Conservation (phyloP, 2,113 vertebrate species). For the Vireo altiloquus region DNA sequence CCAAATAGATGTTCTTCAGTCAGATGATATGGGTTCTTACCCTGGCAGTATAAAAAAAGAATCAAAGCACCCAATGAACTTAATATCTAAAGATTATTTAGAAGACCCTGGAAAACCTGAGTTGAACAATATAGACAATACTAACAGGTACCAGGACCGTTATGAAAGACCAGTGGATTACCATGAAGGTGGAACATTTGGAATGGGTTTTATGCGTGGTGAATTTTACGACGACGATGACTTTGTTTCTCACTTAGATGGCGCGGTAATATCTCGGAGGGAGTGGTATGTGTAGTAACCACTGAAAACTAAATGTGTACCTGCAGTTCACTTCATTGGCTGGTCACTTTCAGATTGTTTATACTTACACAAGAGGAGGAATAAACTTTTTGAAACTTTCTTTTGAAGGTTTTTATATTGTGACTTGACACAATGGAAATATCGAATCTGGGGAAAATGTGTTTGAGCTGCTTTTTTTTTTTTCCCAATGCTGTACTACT, state of each 20-base stretch:
- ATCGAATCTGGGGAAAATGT: constrained; percentile 69
- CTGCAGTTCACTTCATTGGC: constrained; percentile 66
- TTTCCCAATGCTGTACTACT: constrained; percentile 79
- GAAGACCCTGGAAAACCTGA: constrained; percentile 86
- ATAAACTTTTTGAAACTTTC: constrained; percentile 77
- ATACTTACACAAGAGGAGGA: constrained; percentile 74
- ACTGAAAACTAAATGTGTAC: constrained; percentile 65
- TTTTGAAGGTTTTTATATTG: constrained; percentile 74
- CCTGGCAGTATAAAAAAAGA: constrained; percentile 89
- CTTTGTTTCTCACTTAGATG: constrained; percentile 95
- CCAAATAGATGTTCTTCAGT: constrained; percentile 93
- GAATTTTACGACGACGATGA: constrained; percentile 90
- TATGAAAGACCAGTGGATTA: constrained; percentile 85
- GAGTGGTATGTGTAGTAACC: constrained; percentile 95
- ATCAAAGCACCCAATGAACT: constrained; percentile 86
- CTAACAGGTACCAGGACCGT: constrained; percentile 78
- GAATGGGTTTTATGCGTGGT: constrained; percentile 87
- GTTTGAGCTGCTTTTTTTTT: constrained; percentile 74
- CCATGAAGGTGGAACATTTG: constrained; percentile 81
- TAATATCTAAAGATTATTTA: constrained; percentile 89
- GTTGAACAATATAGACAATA: constrained; percentile 87
- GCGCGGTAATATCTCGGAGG: constrained; percentile 95
- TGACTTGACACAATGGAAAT: constrained; percentile 70
- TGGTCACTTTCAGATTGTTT: constrained; percentile 79
- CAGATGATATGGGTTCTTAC: constrained; percentile 90